Evolutionary conservation across 2,888 invertebrate genomes (phyloP), one percentile per base, ranked within the genome.

Genomic region (Sarcophaga variegata): DNA sequence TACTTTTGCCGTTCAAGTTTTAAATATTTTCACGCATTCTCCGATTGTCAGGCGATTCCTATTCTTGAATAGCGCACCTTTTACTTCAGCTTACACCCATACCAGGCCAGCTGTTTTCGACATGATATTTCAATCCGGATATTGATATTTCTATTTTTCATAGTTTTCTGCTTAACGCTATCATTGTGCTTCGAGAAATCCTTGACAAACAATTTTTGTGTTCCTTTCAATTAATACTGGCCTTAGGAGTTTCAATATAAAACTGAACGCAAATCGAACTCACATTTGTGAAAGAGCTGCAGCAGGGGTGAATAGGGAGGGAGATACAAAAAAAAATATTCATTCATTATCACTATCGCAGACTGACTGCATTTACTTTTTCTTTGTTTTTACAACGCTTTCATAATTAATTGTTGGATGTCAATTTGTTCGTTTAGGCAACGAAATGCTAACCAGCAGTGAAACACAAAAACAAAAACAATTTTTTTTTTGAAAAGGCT

Each of bases 401-500:
- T 87, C 81, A 87, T 84, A 88, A 88, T 88, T 88, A 88, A 88
- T 88, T 84, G 86, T 80, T 81, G 77, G 79, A 85, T 86, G 88
- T 86, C 88, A 86, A 85, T 67, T 82, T 78, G 82, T 37, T 76
- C 88, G 84, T 88, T 88, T 88, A 88, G 77, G 82, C 72, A 84
- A 72, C 75, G 14, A 81, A 87, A 75, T 81, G 17, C 17, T 84
- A 47, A 25, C 54, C 54, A 54, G 2, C 45, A 70, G 5, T 45
- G 59, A 59, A 67, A 45, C n/a, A 64, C 45, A 47, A 69, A 74
- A 62, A 25, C 81, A 72, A 64, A 27, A 78, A 80, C 59, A 81
- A 81, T 79, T 78, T 74, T 70, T 45, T 76, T 75, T 54, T 64
- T 22, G 22, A 37, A 54, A 64, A 59, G 20, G 66, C 17, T 37